Evolutionary conservation across 2,113 vertebrate species (phyloP).

Genomic region (Festucalex cinctus): DNA sequence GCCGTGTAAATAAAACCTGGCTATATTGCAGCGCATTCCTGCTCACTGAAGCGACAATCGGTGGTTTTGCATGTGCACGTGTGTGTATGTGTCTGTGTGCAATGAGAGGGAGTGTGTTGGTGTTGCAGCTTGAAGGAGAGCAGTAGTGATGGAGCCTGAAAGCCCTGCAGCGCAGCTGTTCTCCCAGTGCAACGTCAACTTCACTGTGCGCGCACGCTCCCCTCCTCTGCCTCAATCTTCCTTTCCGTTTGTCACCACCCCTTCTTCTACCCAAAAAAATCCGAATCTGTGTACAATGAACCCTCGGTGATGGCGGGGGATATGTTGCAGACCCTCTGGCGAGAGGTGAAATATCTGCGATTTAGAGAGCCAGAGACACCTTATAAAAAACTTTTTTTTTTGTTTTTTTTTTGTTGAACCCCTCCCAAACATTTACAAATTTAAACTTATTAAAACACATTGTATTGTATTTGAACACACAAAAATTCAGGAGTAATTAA

Average conservation of each 20-base stretch:
- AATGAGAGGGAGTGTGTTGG: slow-evolving; percentile 41
- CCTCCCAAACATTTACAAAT: no score
- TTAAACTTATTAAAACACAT: no score
- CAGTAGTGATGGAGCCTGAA: slow-evolving; percentile 72
- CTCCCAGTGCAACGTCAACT: slow-evolving; percentile 69
- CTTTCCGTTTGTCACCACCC: slow-evolving; percentile 14
- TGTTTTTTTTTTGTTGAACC: not conserved
- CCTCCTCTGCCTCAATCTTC: slow-evolving; percentile 19
- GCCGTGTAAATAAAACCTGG: slow-evolving; percentile 29
- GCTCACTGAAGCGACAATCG: slow-evolving; percentile 50
- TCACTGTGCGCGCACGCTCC: slow-evolving; percentile 40
- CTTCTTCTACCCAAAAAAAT: not conserved
- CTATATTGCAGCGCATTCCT: slow-evolving; percentile 17
- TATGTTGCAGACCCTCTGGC: not conserved
- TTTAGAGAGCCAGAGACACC: not conserved
- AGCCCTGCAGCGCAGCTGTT: slow-evolving; percentile 72
- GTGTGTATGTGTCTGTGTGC: slow-evolving; percentile 19
- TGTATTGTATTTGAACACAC: no score
- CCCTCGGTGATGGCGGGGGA: not conserved
- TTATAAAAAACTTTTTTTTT: not conserved
- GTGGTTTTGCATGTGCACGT: slow-evolving; percentile 49
- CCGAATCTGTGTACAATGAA: not conserved
- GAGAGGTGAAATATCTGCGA: not conserved
- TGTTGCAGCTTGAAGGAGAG: slow-evolving; percentile 71
- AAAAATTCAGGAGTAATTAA: no score